A percentile compares a stretch with the other conserved stretches of the same genome.
Conservation (phyloP, 2,797 vertebrate species). For the Sebastes umbrosus region DNA sequence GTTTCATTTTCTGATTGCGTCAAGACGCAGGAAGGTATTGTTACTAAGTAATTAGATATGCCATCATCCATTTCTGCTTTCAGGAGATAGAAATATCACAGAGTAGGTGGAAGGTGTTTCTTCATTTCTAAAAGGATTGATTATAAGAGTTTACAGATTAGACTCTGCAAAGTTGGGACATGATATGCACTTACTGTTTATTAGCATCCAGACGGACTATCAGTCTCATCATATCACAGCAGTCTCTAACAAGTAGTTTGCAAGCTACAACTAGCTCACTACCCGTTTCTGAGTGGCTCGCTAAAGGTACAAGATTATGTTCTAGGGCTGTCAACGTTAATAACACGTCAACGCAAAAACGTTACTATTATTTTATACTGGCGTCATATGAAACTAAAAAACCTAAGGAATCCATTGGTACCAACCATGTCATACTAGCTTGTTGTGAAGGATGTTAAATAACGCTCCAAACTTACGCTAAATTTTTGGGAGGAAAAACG, state of each 20-base stretch:
- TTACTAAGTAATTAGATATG: neutral
- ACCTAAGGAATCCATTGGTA: too few relatives aligned
- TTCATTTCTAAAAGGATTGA: neutral
- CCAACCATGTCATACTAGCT: too few relatives aligned
- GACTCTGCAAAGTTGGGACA: neutral
- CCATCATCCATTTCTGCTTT: neutral
- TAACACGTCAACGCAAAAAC: rapidly evolving
- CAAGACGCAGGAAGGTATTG: neutral
- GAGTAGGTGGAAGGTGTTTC: neutral
- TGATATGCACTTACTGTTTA: neutral
- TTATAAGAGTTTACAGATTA: neutral
- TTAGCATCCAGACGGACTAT: neutral
- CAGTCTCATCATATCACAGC: neutral
- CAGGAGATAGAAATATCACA: neutral
- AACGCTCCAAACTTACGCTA: too few relatives aligned
- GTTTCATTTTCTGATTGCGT: neutral
- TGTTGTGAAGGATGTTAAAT: too few relatives aligned
- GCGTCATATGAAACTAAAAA: too few relatives aligned
- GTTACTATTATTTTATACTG: too few relatives aligned
- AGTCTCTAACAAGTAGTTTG: too few relatives aligned
- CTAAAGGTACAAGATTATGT: too few relatives aligned
- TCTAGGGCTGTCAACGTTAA: too few relatives aligned
- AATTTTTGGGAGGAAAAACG: too few relatives aligned
- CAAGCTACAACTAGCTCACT: too few relatives aligned
- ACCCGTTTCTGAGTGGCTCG: rapidly evolving